These are phyloP conservation scores for Xerus rutilus DNA, from an alignment of 2,797 vertebrate genomes.

Conservation along the genomic window DNA sequence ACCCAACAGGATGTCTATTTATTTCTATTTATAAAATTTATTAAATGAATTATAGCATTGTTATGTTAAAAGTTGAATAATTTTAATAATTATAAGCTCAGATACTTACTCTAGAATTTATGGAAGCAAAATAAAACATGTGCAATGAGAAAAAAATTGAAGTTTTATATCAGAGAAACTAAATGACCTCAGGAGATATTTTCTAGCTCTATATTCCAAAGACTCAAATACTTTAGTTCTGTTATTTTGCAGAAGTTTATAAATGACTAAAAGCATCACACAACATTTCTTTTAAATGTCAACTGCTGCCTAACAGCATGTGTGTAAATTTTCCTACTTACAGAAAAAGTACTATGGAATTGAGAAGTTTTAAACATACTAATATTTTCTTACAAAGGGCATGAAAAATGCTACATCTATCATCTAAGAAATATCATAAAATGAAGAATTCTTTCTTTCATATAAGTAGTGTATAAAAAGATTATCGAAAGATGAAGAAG, in stretches of 20 bases:
- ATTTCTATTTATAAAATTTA: not conserved
- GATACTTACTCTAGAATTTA: not conserved
- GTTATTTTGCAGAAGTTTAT: not conserved
- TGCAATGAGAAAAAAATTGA: not conserved
- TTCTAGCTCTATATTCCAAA: not conserved
- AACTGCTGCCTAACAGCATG: not conserved
- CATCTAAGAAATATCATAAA: constrained; percentile 35
- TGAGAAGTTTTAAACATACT: not conserved
- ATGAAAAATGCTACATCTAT: not conserved
- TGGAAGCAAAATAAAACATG: not conserved
- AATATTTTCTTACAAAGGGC: constrained; percentile 43
- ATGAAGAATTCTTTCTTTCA: not conserved
- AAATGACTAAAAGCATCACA: constrained; percentile 2
- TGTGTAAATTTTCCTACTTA: not conserved
- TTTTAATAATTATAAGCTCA: not conserved
- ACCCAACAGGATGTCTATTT: not conserved
- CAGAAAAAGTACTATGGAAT: not conserved
- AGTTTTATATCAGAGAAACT: not conserved
- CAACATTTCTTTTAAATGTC: not conserved
- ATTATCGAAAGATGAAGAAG: constrained; percentile 60
- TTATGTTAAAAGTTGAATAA: not conserved
- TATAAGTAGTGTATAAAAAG: not conserved
- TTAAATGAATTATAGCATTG: not conserved
- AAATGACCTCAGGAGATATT: not conserved
- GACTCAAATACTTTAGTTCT: constrained; percentile 15